phyloP scores from a whole-genome alignment of 2,113 vertebrate genomes.

The Daubentonia madagascariensis region DNA sequence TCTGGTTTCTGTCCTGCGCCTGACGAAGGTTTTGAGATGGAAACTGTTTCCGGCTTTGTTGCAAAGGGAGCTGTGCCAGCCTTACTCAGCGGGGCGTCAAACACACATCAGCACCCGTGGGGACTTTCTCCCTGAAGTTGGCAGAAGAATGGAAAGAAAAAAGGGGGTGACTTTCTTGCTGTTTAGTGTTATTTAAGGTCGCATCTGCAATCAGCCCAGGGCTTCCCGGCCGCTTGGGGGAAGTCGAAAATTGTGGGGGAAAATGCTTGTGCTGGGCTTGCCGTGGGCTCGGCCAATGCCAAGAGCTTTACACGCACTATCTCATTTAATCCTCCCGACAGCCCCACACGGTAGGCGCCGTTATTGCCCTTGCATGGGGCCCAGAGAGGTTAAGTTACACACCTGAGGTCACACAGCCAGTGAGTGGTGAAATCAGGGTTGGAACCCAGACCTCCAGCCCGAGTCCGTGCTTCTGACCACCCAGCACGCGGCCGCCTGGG shows the following conservation, averaged over 20 bases:
- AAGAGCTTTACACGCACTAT: rapidly evolving
- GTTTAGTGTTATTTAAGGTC: rapidly evolving
- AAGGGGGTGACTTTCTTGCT: not conserved
- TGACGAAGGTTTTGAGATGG: rapidly evolving
- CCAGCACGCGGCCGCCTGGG: no score
- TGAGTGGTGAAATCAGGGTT: not conserved
- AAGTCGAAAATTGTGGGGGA: rapidly evolving
- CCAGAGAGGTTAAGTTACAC: not conserved
- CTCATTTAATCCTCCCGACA: not conserved
- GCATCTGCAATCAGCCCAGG: not conserved
- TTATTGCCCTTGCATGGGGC: not conserved
- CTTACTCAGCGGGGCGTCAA: rapidly evolving
- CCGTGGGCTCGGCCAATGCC: no score
- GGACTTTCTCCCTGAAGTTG: not conserved
- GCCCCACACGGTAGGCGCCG: rapidly evolving
- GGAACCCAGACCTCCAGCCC: not conserved
- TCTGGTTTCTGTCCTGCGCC: not conserved
- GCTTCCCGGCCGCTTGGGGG: not conserved
- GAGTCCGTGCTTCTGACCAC: not conserved
- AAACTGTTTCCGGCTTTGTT: no score
- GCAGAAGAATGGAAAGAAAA: not conserved
- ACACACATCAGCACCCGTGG: not conserved
- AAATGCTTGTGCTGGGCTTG: rapidly evolving
- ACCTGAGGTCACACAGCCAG: not conserved
- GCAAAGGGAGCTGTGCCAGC: not conserved